Conservation (phyloP, 2,797 vertebrate species). For the Knipowitschia caucasica region DNA sequence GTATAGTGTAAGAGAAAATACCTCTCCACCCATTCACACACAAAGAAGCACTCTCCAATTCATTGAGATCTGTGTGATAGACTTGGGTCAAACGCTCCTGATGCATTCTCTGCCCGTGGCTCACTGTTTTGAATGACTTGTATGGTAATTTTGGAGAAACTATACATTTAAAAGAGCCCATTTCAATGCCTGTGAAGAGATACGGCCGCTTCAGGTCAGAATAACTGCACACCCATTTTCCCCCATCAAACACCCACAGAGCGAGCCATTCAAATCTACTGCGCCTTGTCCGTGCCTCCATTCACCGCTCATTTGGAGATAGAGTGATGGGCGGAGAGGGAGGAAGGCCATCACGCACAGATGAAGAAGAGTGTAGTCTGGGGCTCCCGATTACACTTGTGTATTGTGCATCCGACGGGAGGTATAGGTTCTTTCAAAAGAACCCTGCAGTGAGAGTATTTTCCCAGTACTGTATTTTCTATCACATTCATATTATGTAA, state of each 20-base stretch:
- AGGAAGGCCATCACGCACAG: conserved; percentile 31
- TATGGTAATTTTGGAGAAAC: conserved; percentile 73
- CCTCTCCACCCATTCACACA: background rate
- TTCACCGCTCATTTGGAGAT: conserved; percentile 59
- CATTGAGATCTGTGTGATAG: conserved; percentile 49
- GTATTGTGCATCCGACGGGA: conserved; percentile 27
- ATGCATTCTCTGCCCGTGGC: conserved; percentile 59
- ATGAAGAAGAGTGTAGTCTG: conserved; percentile 35
- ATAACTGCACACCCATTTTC: conserved; percentile 55
- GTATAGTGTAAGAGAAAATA: conserved; percentile 6
- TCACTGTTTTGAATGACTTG: conserved; percentile 64
- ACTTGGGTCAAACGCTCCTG: conserved; percentile 55
- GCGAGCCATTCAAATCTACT: conserved; percentile 49
- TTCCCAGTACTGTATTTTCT: background rate
- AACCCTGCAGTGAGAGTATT: conserved; percentile 29
- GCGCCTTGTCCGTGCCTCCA: conserved; percentile 35
- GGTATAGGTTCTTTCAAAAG: conserved; percentile 45
- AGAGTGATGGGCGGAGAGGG: conserved; percentile 53
- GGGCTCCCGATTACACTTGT: conserved; percentile 12
- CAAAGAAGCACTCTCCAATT: conserved; percentile 28
- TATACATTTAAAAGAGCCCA: conserved; percentile 82
- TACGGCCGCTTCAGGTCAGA: conserved; percentile 63
- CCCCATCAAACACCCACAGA: conserved; percentile 53
- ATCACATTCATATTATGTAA: background rate
- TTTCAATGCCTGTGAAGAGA: conserved; percentile 64